A percentile compares a stretch with the other conserved stretches of the same genome.
Evolutionary conservation across 2,888 invertebrate genomes (phyloP).

Genomic region (Meganola albula): DNA sequence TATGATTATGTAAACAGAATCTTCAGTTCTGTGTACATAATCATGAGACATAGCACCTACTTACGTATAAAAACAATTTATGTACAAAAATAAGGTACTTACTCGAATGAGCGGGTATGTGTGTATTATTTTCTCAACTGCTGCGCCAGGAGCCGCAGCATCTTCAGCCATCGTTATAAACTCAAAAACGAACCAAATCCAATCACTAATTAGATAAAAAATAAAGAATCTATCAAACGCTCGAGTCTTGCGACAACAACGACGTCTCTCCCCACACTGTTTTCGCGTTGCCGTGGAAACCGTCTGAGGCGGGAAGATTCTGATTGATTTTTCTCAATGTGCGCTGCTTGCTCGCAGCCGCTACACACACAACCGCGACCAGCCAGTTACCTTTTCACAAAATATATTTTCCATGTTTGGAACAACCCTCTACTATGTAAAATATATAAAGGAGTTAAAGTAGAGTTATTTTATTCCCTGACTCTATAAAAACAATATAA

Average conservation of each 20-base stretch:
- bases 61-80: too few species aligned
- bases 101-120: slow-evolving; percentile 91
- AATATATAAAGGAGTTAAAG: too few species aligned
- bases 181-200: slow-evolving; percentile 9
- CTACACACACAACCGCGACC: slow-evolving; percentile 29
- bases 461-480: too few species aligned
- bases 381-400: too few species aligned
- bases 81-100: slow-evolving; percentile 24
- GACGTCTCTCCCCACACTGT: slow-evolving; percentile 61
- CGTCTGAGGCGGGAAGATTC: slow-evolving; percentile 59
- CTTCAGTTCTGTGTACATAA: too few species aligned
- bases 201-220: slow-evolving; percentile 19
- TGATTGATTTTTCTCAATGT: slow-evolving; percentile 72
- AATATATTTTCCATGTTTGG: too few species aligned
- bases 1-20: too few species aligned
- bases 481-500: too few species aligned
- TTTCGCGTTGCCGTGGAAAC: slow-evolving; percentile 73
- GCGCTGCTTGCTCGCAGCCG: too few species aligned
- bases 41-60: too few species aligned
- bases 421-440: too few species aligned
- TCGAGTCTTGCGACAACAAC: slow-evolving; percentile 33
- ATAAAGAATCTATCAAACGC: slow-evolving; percentile 23
- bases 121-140: slow-evolving; percentile 83
- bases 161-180: slow-evolving; percentile 58
- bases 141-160: slow-evolving; percentile 51